Evolutionary conservation across 1,140 invertebrate genomes (phyloP).

Genomic region (Ephestia elutella): DNA sequence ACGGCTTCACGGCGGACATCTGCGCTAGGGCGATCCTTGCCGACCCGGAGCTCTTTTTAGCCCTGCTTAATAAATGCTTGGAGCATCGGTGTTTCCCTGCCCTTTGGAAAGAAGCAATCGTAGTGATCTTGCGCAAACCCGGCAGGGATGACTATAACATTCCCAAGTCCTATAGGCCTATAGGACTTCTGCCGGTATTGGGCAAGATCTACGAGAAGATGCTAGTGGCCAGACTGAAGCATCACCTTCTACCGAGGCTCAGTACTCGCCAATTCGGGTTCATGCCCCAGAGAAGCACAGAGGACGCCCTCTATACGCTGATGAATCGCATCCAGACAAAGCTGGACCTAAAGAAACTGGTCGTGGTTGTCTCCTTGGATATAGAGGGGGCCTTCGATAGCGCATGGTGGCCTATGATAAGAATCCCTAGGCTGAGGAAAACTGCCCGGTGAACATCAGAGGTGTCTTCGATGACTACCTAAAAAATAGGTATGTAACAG

Average conservation of each 20-base stretch:
- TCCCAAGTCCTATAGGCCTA: too few relatives aligned
- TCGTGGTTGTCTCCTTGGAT: background rate
- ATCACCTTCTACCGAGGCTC: background rate
- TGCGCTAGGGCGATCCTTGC: background rate
- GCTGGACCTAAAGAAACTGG: background rate
- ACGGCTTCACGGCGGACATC: conserved; percentile 8
- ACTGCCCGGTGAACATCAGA: conserved; percentile 4
- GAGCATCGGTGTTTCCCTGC: conserved; percentile 7
- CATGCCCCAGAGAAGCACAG: conserved; percentile 13
- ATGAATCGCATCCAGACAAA: background rate
- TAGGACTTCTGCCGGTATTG: too few relatives aligned
- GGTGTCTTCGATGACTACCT: conserved; percentile 8
- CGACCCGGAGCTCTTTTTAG: background rate
- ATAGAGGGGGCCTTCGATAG: background rate
- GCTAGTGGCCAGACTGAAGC: background rate
- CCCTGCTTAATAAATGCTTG: too few relatives aligned
- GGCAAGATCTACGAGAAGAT: too few relatives aligned
- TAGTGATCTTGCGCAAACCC: conserved; percentile 13
- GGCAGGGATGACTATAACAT: too few relatives aligned
- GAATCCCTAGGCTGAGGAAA: background rate
- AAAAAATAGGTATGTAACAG: background rate
- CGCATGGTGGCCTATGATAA: conserved; percentile 11
- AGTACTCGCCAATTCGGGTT: conserved; percentile 7
- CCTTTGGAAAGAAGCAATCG: conserved; percentile 12
- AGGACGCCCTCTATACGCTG: too few relatives aligned